These are phyloP conservation scores for Brachynemurus nebulosus DNA, from an alignment of 2,888 invertebrate genomes.

Conservation along the genomic window DNA sequence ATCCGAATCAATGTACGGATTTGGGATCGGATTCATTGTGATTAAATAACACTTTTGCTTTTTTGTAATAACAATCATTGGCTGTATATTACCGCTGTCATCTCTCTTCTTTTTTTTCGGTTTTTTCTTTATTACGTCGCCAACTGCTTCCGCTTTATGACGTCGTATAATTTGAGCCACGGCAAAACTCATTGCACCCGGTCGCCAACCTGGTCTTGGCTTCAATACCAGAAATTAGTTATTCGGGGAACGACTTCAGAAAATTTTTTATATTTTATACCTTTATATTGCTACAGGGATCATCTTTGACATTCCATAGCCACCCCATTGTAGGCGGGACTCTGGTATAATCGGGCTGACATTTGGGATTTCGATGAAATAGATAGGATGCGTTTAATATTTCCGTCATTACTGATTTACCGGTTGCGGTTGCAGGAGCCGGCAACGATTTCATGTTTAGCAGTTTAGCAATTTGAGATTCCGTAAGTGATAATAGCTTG, in stretches of 20 bases:
- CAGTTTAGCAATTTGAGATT: no score
- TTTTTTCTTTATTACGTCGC: conserved; percentile 26
- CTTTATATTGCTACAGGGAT: no score
- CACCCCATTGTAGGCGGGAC: not conserved
- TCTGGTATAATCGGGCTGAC: no score
- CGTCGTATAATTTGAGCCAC: conserved; percentile 22
- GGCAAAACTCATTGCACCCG: conserved; percentile 35
- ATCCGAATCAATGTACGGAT: conserved; percentile 38
- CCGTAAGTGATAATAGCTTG: no score
- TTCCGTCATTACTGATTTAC: no score
- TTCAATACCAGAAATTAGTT: no score
- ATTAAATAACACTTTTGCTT: conserved; percentile 50
- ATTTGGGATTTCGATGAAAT: no score
- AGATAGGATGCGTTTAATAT: no score
- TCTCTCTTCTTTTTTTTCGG: conserved; percentile 31
- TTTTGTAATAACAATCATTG: conserved; percentile 48
- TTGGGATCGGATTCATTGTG: conserved; percentile 52
- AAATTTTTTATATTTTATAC: no score
- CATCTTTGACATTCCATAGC: not conserved
- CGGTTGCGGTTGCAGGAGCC: no score
- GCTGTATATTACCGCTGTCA: conserved; percentile 30
- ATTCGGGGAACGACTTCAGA: no score
- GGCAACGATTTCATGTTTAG: no score
- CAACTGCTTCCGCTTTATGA: conserved; percentile 25
- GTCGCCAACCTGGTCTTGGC: conserved; percentile 35